Percentiles rank a stretch among this genome's conserved stretches.
These are phyloP conservation scores for Drosophila chauvacae DNA, from an alignment of 1,140 invertebrate species.

Conservation along the genomic window DNA sequence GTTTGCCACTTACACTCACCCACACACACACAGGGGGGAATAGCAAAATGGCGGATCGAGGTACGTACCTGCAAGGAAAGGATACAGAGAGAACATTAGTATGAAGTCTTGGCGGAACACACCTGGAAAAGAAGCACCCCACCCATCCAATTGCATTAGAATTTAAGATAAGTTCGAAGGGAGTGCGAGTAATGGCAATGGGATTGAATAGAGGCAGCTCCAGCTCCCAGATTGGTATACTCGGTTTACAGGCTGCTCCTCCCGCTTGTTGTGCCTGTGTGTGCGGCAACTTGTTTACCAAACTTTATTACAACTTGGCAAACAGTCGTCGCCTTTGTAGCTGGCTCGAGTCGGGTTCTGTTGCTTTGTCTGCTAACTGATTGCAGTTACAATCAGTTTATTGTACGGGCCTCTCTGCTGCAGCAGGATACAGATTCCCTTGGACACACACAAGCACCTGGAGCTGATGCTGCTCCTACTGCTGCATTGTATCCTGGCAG, in stretches of 20 bases:
- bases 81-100: conserved; percentile 56
- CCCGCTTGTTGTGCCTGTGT: conserved; percentile 21
- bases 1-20: conserved; percentile 62
- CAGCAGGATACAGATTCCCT: conserved; percentile 41
- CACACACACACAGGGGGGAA: background rate
- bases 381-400: conserved; percentile 77
- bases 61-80: conserved; percentile 64
- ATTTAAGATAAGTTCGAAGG: conserved; percentile 76
- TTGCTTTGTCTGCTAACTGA: conserved; percentile 60
- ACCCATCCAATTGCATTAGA: conserved; percentile 67
- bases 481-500: conserved; percentile 31
- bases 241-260: conserved; percentile 29
- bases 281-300: conserved; percentile 70
- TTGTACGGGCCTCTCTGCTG: conserved; percentile 42
- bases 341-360: conserved; percentile 35
- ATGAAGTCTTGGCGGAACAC: conserved; percentile 54
- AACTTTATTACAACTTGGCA: conserved; percentile 82
- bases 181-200: conserved; percentile 18
- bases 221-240: conserved; percentile 28
- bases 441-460: conserved; percentile 15
- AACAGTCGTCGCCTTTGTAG: conserved; percentile 80
- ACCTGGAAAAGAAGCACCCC: conserved; percentile 22
- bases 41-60: conserved; percentile 68
- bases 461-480: too few species aligned
- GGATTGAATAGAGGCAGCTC: background rate